These are phyloP conservation scores for Equus quagga DNA, from an alignment of 2,113 vertebrate genomes.

Conservation along the genomic window DNA sequence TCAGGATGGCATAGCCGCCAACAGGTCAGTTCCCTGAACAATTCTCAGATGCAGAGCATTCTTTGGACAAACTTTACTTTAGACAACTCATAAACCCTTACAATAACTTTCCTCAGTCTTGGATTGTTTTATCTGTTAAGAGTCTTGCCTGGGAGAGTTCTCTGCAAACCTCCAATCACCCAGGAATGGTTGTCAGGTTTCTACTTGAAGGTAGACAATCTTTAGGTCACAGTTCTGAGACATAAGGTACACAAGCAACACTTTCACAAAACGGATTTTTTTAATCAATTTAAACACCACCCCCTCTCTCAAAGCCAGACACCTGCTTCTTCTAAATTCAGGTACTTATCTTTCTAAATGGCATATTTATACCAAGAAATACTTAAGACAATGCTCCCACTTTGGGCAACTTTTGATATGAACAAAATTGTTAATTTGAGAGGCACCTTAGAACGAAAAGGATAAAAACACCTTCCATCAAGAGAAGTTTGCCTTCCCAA, in stretches of 20 bases:
- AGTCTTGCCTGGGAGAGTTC: neutral
- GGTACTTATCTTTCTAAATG: neutral
- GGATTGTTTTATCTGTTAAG: neutral
- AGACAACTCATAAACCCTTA: neutral
- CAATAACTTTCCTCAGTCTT: neutral
- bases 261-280: neutral
- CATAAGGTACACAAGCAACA: neutral
- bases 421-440: neutral
- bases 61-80: neutral
- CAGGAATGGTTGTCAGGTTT: neutral
- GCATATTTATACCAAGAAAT: neutral
- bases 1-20: neutral
- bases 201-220: neutral
- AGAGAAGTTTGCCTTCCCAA: slow-evolving; percentile 35
- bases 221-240: neutral
- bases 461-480: neutral
- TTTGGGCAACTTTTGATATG: neutral
- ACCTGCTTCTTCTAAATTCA: neutral
- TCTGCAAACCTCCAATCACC: neutral
- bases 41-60: neutral
- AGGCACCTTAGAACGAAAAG: neutral
- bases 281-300: neutral
- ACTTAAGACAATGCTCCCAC: neutral
- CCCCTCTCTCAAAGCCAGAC: neutral
- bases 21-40: neutral